Conservation (phyloP, 2,797 vertebrate species). For the Gambusia yucatana region DNA sequence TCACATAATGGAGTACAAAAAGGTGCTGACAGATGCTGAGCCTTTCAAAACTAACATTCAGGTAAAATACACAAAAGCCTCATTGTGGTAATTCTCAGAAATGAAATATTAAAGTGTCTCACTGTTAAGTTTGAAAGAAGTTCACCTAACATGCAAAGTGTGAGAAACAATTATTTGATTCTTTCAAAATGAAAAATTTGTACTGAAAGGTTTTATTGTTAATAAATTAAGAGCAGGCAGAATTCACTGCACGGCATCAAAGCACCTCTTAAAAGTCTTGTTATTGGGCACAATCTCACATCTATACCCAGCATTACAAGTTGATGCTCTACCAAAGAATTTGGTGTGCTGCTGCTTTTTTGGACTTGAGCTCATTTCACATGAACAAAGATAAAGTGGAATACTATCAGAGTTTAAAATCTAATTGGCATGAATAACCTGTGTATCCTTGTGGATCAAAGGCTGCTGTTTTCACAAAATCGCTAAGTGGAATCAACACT, state of each 20-base stretch:
- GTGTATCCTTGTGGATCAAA: conserved; percentile 2
- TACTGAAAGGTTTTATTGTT: background rate
- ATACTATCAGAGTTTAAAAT: background rate
- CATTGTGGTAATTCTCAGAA: background rate
- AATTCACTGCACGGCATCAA: background rate
- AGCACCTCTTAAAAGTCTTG: background rate
- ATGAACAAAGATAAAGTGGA: conserved; percentile 5
- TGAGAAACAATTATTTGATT: background rate
- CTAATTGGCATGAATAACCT: conserved; percentile 5
- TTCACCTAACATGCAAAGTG: background rate
- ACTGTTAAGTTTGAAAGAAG: background rate
- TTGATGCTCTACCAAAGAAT: background rate
- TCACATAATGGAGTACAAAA: background rate
- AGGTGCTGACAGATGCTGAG: background rate
- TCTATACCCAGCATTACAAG: background rate
- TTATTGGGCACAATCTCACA: background rate
- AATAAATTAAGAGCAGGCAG: background rate
- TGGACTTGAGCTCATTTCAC: background rate
- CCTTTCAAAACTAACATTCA: background rate
- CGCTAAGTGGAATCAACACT: background rate
- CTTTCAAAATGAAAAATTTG: background rate
- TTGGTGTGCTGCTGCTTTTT: background rate
- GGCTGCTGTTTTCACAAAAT: background rate
- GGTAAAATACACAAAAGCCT: background rate
- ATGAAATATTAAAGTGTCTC: background rate